phyloP scores from a whole-genome alignment of 1,140 invertebrate genomes.

The Drosophila busckii region DNA sequence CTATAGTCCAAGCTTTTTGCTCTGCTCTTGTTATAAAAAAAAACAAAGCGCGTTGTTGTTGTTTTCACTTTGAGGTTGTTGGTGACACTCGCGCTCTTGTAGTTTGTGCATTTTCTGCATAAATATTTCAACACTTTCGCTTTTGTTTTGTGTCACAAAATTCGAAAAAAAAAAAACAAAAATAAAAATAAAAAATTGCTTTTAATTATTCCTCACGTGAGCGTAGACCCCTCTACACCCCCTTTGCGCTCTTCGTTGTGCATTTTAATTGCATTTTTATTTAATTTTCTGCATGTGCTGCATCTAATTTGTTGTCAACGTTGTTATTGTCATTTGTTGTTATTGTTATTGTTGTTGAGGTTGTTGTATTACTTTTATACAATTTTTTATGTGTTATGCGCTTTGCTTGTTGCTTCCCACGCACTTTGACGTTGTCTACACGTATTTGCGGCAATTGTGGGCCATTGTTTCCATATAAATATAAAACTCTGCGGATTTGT shows the following conservation, averaged over 20 bases:
- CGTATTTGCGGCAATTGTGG: slow-evolving; percentile 24
- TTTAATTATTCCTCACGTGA: slow-evolving; percentile 72
- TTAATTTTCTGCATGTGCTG: slow-evolving; percentile 63
- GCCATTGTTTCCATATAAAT: slow-evolving; percentile 38
- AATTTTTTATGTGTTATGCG: slow-evolving; percentile 19
- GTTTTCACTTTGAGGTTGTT: slow-evolving; percentile 17
- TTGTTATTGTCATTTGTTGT: slow-evolving; percentile 62
- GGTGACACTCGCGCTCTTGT: slow-evolving; percentile 43
- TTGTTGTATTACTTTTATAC: slow-evolving; percentile 11
- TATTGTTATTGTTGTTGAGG: slow-evolving; percentile 36
- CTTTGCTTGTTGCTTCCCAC: slow-evolving; percentile 49
- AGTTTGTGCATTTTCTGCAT: slow-evolving; percentile 67
- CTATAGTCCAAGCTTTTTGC: slow-evolving; percentile 11
- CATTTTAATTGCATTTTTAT: slow-evolving; percentile 76
- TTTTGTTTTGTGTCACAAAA: slow-evolving; percentile 65
- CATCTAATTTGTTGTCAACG: slow-evolving; percentile 68
- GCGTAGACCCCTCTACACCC: slow-evolving; percentile 9
- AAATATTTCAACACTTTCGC: slow-evolving; percentile 77
- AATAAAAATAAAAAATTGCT: slow-evolving; percentile 36
- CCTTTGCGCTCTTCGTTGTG: slow-evolving; percentile 32
- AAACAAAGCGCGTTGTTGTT: too few species aligned
- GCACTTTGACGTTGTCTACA: slow-evolving; percentile 36
- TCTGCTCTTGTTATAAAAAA: background rate
- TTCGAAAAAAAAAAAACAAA: background rate
- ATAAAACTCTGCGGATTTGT: slow-evolving; percentile 59